Conservation (phyloP, 2,797 vertebrate species). For the Pterois miles region DNA sequence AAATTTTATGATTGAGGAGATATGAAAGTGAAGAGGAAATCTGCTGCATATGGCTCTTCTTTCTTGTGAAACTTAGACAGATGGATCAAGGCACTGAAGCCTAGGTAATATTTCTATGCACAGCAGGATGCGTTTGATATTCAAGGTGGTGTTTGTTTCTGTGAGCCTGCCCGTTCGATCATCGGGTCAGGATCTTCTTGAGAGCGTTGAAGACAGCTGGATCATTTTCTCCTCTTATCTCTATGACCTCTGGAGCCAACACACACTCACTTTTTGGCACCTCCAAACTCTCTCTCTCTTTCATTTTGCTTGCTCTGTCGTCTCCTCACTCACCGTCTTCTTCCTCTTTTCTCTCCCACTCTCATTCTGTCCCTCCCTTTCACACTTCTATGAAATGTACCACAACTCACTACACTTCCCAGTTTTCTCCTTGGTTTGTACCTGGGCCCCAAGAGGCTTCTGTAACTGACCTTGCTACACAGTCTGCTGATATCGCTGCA, state of each 20-base stretch:
- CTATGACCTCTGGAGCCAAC: background rate
- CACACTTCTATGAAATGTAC: background rate
- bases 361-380: background rate
- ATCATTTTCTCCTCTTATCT: background rate
- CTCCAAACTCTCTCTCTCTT: background rate
- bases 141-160: conserved; percentile 47
- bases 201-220: background rate
- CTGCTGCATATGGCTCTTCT: conserved; percentile 17
- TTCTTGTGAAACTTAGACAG: conserved; percentile 31
- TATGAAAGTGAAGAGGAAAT: background rate
- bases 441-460: background rate
- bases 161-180: conserved; percentile 13
- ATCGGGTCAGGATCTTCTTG: conserved; percentile 17
- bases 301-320: background rate
- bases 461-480: conserved; percentile 21
- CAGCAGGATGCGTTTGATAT: conserved; percentile 53
- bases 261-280: background rate
- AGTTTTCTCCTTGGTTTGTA: conserved; percentile 19
- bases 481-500: conserved; percentile 18
- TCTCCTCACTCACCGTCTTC: background rate
- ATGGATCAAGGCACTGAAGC: conserved; percentile 41
- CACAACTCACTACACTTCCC: background rate
- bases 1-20: background rate
- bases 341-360: background rate
- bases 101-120: conserved; percentile 31